These are phyloP conservation scores for Drosophila orosa DNA, from an alignment of 1,140 invertebrate genomes.

Conservation along the genomic window DNA sequence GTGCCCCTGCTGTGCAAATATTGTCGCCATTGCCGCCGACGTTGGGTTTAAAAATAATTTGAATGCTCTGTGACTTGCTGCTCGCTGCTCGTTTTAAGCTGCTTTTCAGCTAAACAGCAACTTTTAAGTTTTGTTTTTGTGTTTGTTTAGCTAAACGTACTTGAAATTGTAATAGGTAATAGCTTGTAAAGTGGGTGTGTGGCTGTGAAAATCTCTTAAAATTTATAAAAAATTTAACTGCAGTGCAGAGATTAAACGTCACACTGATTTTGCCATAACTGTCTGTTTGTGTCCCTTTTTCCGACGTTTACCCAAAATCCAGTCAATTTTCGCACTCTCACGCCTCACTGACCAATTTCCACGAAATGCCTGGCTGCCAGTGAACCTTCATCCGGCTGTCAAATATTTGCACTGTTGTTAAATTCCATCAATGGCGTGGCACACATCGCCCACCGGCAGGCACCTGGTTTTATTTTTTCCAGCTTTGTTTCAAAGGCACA, in stretches of 20 bases:
- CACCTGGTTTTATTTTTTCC: neutral
- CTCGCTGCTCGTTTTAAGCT: constrained; percentile 40
- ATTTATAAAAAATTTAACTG: neutral
- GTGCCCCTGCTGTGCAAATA: constrained; percentile 59
- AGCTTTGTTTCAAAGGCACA: constrained; percentile 1
- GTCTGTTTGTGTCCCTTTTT: neutral
- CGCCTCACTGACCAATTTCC: constrained; percentile 67
- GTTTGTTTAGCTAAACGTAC: constrained; percentile 21
- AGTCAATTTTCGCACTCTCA: constrained; percentile 70
- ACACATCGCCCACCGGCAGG: constrained; percentile 29
- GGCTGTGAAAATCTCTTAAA: neutral
- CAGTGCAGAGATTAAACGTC: neutral
- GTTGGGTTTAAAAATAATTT: constrained; percentile 72
- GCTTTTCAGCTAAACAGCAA: constrained; percentile 14
- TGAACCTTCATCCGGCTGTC: constrained; percentile 40
- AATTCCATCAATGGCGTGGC: constrained; percentile 68
- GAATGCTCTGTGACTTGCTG: constrained; percentile 53
- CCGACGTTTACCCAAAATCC: constrained; percentile 45
- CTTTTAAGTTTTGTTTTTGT: constrained; percentile 24
- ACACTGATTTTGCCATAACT: neutral
- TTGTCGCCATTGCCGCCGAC: constrained; percentile 48
- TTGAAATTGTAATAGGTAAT: neutral
- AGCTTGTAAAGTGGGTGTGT: constrained; percentile 5
- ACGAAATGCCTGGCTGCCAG: constrained; percentile 11
- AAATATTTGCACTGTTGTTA: constrained; percentile 78